These are phyloP conservation scores for Drosophila kanekoi DNA, from an alignment of 2,888 invertebrate genomes.

Conservation along the genomic window DNA sequence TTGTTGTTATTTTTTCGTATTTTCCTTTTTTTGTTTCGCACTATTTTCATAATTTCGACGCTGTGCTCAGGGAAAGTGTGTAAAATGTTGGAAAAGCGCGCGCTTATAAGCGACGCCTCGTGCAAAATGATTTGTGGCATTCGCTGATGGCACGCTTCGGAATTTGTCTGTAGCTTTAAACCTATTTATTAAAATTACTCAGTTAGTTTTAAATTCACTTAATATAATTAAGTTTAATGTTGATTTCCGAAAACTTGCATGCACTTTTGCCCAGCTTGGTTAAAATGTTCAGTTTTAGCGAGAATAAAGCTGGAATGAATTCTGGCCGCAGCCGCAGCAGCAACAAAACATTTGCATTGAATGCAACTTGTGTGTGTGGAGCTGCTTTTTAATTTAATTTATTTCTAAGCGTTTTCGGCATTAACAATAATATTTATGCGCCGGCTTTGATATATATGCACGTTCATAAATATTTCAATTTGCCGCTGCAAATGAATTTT, in stretches of 20 bases:
- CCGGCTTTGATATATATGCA: conserved; percentile 15
- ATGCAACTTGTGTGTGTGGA: conserved; percentile 15
- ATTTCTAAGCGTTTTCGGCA: conserved; percentile 30
- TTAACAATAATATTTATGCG: conserved; percentile 37
- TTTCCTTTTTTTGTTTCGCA: conserved; percentile 46
- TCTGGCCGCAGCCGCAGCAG: conserved; percentile 2
- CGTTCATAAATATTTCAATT: conserved; percentile 46
- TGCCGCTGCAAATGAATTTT: conserved; percentile 37
- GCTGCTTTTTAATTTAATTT: conserved; percentile 42
- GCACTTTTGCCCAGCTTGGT: neutral
- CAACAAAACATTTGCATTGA: conserved; percentile 11
- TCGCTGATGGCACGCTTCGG: conserved; percentile 22
- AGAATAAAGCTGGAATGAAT: neutral
- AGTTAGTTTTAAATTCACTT: neutral
- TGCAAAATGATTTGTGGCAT: conserved; percentile 59
- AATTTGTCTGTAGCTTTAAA: neutral
- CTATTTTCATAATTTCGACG: conserved; percentile 58
- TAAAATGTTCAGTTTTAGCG: neutral
- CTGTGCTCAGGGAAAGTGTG: conserved; percentile 41
- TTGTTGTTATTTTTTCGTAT: conserved; percentile 10
- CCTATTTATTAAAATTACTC: neutral
- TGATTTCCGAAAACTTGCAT: neutral
- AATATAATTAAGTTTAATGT: neutral
- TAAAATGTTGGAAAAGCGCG: conserved; percentile 48
- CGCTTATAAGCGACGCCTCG: conserved; percentile 56